These are phyloP conservation scores for Polietes domitor DNA, from an alignment of 2,888 invertebrate species.

Conservation along the genomic window DNA sequence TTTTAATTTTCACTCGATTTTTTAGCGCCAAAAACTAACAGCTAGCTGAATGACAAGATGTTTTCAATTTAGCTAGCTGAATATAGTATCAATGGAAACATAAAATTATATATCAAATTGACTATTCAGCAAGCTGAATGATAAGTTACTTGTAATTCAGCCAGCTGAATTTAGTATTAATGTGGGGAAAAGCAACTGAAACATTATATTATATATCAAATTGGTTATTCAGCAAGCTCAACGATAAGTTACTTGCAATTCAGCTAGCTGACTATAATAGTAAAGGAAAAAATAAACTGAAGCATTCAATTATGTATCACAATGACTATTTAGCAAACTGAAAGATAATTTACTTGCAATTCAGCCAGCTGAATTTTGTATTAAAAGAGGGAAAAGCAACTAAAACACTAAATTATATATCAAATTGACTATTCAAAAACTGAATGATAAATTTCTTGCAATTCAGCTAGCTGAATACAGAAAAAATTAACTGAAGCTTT, in stretches of 20 bases:
- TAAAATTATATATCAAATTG: neutral
- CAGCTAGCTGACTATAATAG: conserved; percentile 4
- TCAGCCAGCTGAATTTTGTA: neutral
- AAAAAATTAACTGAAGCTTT: no score
- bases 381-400: neutral
- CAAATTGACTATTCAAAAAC: neutral
- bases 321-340: neutral
- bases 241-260: neutral
- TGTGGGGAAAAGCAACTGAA: no score
- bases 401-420: neutral
- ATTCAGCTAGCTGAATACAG: no score
- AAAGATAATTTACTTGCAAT: neutral
- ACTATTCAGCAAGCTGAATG: no score
- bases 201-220: neutral
- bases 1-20: no score
- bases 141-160: no score
- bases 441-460: no score
- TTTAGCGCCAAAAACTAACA: no score
- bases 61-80: conserved; percentile 1
- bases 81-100: neutral
- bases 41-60: conserved; percentile 28
- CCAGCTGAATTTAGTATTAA: neutral
- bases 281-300: neutral
- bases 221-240: neutral
- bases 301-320: neutral